Percentiles rank a stretch among this genome's conserved stretches.
These are phyloP conservation scores for Perodicticus potto DNA, from an alignment of 2,797 vertebrate genomes.

Conservation along the genomic window DNA sequence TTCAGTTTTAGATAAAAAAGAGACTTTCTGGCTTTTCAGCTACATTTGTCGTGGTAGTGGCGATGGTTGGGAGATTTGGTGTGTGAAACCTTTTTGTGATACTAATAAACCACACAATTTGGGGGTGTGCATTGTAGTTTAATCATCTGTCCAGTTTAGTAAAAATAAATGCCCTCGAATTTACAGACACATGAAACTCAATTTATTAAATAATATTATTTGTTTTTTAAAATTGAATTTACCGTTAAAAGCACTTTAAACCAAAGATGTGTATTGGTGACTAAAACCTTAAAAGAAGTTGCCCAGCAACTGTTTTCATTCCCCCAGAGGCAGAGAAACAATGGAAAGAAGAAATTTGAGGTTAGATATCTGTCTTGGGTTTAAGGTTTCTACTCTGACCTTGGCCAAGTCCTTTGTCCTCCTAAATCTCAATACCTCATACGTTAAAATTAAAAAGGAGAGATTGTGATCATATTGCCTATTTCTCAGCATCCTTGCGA, in stretches of 20 bases:
- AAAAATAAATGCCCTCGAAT: no score
- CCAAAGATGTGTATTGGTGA: neutral
- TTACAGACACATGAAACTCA: no score
- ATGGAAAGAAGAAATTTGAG: conserved; percentile 23
- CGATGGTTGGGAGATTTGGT: neutral
- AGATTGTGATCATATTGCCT: neutral
- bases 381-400: neutral
- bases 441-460: neutral
- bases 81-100: neutral
- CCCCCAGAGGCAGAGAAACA: neutral
- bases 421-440: neutral
- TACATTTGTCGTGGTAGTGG: neutral
- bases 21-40: neutral
- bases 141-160: no score
- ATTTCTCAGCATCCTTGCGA: neutral
- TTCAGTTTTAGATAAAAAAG: neutral
- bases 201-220: no score
- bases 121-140: no score
- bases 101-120: no score
- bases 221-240: conserved; percentile 43
- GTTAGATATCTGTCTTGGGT: conserved; percentile 27
- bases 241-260: neutral
- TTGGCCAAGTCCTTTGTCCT: neutral
- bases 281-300: conserved; percentile 9
- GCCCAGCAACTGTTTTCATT: conserved; percentile 13